phyloP scores from a whole-genome alignment of 2,888 invertebrate genomes.

The Hecatera dysodea region DNA sequence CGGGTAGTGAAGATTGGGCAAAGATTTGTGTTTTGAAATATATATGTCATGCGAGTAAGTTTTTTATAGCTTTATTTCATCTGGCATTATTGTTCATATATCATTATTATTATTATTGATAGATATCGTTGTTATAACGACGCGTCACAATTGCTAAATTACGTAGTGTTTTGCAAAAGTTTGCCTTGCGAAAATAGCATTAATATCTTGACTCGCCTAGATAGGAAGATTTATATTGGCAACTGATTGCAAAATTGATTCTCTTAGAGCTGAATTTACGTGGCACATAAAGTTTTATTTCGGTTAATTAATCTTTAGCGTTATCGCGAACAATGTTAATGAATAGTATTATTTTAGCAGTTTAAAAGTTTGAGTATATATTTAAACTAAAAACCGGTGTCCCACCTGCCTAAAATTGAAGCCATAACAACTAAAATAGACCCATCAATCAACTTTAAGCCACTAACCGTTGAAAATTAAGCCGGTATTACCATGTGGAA shows the following conservation, averaged over 20 bases:
- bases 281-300: background rate
- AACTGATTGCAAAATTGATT: conserved; percentile 15
- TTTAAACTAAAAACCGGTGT: background rate
- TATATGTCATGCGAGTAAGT: background rate
- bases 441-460: conserved; percentile 56
- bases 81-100: background rate
- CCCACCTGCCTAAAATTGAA: conserved; percentile 27
- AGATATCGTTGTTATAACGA: conserved; percentile 1
- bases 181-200: conserved; percentile 16
- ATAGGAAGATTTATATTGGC: background rate
- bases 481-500: conserved; percentile 68
- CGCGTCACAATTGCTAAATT: background rate
- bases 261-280: background rate
- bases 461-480: conserved; percentile 72
- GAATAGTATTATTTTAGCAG: background rate
- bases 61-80: background rate
- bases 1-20: conserved; percentile 24
- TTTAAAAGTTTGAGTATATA: conserved; percentile 4
- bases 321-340: background rate
- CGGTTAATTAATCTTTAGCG: background rate
- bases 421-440: conserved; percentile 18
- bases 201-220: background rate
- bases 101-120: background rate
- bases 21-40: conserved; percentile 32
- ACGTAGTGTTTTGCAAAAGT: conserved; percentile 11